A percentile compares a stretch with the other conserved stretches of the same genome.
Conservation (phyloP, 2,888 invertebrate genomes). For the Xiphydria camelus region DNA sequence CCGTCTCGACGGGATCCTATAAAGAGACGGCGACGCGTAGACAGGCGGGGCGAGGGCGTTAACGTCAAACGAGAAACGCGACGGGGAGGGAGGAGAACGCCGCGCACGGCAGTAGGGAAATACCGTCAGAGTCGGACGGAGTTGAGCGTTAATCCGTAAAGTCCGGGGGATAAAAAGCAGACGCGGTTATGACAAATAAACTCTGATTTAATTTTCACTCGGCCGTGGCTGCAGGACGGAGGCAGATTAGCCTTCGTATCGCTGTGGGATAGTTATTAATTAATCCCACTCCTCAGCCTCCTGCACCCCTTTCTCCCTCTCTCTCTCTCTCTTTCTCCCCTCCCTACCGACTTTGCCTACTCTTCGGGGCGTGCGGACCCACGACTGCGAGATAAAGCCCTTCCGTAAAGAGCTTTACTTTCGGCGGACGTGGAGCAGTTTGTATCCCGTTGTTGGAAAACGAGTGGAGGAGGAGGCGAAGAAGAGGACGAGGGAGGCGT, state of each 20-base stretch:
- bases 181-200: constrained; percentile 42
- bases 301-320: no score
- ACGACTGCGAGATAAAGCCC: constrained; percentile 44
- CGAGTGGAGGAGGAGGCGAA: not conserved
- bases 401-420: constrained; percentile 39
- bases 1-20: no score
- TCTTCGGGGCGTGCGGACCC: constrained; percentile 21
- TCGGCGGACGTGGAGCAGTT: constrained; percentile 42
- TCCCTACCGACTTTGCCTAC: no score
- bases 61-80: no score
- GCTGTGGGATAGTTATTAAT: constrained; percentile 45
- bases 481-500: not conserved
- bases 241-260: constrained; percentile 44
- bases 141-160: constrained; percentile 27
- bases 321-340: no score
- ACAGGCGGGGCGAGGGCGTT: no score
- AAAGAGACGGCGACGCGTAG: no score
- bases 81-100: not conserved
- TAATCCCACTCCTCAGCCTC: constrained; percentile 39
- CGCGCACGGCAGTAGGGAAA: constrained; percentile 18
- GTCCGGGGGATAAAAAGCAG: constrained; percentile 26
- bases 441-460: no score
- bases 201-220: constrained; percentile 47
- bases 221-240: constrained; percentile 22
- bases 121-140: constrained; percentile 2